Conservation (phyloP, 2,113 vertebrate species). For the Erythrolamprus reginae region DNA sequence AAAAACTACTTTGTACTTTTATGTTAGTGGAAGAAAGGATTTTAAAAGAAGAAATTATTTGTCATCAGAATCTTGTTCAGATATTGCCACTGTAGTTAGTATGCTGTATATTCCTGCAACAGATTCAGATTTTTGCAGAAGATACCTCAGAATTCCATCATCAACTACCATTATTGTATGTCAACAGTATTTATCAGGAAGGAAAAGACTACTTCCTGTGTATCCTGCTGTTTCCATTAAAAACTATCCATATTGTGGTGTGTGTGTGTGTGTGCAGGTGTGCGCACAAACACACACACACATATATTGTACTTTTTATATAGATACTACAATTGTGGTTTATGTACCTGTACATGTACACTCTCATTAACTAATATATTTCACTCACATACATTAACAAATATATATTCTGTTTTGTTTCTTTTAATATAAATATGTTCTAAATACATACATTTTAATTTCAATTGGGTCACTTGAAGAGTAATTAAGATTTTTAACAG, state of each 20-base stretch:
- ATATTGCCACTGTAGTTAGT: background rate
- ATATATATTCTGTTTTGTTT: conserved; percentile 9
- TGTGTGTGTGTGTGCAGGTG: no score
- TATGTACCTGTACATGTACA: background rate
- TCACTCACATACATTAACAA: background rate
- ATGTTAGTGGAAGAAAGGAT: background rate
- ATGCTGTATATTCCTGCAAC: background rate
- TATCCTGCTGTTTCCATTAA: background rate
- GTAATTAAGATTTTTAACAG: conserved; percentile 26
- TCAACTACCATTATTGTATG: background rate
- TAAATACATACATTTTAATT: conserved; percentile 30
- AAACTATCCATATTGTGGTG: background rate
- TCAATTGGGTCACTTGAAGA: conserved; percentile 13
- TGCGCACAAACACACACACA: no score
- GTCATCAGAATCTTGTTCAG: background rate
- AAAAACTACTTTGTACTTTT: background rate
- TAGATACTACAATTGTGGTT: background rate
- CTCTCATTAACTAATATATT: no score
- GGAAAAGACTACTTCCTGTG: background rate
- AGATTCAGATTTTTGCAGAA: background rate
- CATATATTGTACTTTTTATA: no score
- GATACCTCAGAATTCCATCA: background rate
- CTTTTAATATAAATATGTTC: conserved; percentile 31
- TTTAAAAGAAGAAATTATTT: background rate
- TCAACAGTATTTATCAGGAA: background rate